Evolutionary conservation across 1,140 invertebrate species (phyloP).

Genomic region (Caenorhabditis tropicalis): DNA sequence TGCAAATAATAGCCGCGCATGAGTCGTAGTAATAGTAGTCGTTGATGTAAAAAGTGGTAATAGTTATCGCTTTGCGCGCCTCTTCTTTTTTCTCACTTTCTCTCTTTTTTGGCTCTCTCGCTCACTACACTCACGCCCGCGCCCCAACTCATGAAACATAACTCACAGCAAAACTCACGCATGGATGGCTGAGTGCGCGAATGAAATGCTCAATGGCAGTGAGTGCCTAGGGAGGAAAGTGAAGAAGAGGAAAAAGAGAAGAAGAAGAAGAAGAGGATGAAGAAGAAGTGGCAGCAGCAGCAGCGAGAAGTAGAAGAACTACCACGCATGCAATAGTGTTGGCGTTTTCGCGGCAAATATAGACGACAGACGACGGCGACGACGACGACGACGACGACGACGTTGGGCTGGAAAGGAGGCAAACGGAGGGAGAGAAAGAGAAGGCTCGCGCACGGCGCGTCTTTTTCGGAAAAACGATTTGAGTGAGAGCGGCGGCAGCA

Average conservation of each 20-base stretch:
- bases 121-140: slow-evolving; percentile 26
- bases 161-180: slow-evolving; percentile 44
- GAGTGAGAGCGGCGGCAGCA: slow-evolving; percentile 1
- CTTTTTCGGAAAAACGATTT: slow-evolving; percentile 17
- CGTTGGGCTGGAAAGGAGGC: not conserved
- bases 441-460: slow-evolving; percentile 18
- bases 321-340: slow-evolving; percentile 2
- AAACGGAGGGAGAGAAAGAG: not conserved
- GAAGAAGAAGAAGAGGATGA: not conserved
- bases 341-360: slow-evolving; percentile 13
- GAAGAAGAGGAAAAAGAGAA: not conserved
- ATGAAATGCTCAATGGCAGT: slow-evolving; percentile 42
- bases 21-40: slow-evolving; percentile 40
- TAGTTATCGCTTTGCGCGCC: slow-evolving; percentile 37
- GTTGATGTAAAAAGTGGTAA: slow-evolving; percentile 41
- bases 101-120: slow-evolving; percentile 18
- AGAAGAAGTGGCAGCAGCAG: not conserved
- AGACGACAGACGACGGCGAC: not conserved
- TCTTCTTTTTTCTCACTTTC: slow-evolving; percentile 27
- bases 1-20: slow-evolving; percentile 39
- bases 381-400: not conserved
- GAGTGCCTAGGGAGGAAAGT: slow-evolving; percentile 36
- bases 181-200: slow-evolving; percentile 41
- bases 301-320: not conserved
- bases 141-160: slow-evolving; percentile 38